Evolutionary conservation across 2,888 invertebrate species (phyloP).

Genomic region (Ophraella communa): DNA sequence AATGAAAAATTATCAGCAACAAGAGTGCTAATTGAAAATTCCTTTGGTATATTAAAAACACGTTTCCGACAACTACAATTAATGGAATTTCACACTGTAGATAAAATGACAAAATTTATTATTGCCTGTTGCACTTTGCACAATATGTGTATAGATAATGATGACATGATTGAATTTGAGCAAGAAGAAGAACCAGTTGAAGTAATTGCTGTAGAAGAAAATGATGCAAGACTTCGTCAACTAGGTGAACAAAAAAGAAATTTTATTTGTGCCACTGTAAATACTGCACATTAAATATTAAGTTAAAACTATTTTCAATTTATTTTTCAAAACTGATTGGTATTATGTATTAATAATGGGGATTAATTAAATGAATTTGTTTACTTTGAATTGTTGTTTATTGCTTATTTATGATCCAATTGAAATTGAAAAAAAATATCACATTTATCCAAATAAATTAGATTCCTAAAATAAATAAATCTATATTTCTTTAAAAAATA

Average conservation of each 20-base stretch:
- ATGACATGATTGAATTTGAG: constrained; percentile 31
- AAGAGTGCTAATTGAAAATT: constrained; percentile 16
- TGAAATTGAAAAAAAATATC: no score
- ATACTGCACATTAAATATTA: neutral
- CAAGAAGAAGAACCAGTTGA: neutral
- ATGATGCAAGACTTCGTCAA: no score
- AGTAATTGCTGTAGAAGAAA: neutral
- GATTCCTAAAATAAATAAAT: no score
- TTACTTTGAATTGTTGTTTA: no score
- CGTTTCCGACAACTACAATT: constrained; percentile 5
- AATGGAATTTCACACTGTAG: neutral
- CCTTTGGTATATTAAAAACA: constrained; percentile 8
- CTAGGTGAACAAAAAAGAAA: no score
- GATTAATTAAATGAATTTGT: no score
- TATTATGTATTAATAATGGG: no score
- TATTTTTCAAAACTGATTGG: no score
- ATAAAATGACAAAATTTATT: constrained; percentile 40
- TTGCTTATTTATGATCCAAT: no score
- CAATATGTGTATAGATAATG: constrained; percentile 21
- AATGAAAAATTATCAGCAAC: constrained; percentile 43
- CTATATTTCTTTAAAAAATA: no score
- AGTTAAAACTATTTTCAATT: no score
- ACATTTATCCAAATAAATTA: no score
- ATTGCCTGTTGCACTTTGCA: constrained; percentile 24
- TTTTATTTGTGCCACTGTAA: neutral